phyloP scores from a whole-genome alignment of 2,113 vertebrate genomes.

The Lynx canadensis region DNA sequence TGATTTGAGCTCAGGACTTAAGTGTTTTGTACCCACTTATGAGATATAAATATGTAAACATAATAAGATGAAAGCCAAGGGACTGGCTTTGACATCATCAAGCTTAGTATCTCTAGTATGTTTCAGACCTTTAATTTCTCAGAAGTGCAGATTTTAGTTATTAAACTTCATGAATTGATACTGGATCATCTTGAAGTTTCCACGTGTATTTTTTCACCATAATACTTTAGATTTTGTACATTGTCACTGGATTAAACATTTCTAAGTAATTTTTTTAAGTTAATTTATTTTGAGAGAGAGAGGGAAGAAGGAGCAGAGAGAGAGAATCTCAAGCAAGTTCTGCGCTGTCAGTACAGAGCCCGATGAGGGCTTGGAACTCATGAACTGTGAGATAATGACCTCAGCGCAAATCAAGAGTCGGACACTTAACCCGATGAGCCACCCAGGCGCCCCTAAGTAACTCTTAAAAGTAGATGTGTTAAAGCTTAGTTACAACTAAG shows the following conservation, averaged over 20 bases:
- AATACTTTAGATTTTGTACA: conserved; percentile 28
- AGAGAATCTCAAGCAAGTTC: no score
- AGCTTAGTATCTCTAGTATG: neutral
- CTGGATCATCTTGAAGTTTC: neutral
- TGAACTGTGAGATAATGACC: no score
- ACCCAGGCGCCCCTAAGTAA: neutral
- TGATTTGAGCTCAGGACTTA: neutral
- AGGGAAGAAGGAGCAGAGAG: no score
- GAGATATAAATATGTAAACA: neutral
- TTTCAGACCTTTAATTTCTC: conserved; percentile 23
- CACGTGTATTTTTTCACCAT: neutral
- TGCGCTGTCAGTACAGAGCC: no score
- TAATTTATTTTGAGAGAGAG: no score
- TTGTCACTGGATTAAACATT: neutral
- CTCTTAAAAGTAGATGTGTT: neutral
- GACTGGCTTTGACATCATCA: neutral
- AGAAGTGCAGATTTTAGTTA: conserved; percentile 16
- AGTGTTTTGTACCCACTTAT: neutral
- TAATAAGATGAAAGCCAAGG: neutral
- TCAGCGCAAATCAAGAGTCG: no score
- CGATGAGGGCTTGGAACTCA: no score
- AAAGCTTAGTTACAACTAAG: neutral
- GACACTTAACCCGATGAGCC: no score
- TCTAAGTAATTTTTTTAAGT: neutral
- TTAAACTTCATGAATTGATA: conserved; percentile 6